Evolutionary conservation across 2,797 vertebrate species (phyloP), one percentile per base, ranked within the genome.

Genomic region (Coregonus suidteri): DNA sequence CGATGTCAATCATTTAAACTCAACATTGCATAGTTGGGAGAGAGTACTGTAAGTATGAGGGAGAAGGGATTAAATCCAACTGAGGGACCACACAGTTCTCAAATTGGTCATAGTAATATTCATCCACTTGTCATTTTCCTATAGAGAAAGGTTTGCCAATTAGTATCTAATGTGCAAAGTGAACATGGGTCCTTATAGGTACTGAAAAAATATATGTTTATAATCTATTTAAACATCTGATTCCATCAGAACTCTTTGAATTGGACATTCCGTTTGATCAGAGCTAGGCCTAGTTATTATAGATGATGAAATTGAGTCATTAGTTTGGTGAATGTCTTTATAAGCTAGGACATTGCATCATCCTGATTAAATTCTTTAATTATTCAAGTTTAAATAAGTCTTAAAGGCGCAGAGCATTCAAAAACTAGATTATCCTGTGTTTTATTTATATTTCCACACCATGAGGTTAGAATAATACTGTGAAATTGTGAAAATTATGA

Each of bases 1-100:
- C 90, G 82, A 87, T 88, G 92, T 93, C 94, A 94, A 88, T 95
- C 93, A 94, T 88, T 85, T 74, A 20, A 88, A 91, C 82, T 87
- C 78, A 74, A 86, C 80, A 80, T 86, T 76, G 76, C 83, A 87
- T 83, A 83, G 86, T 78, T 83, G 81, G 72, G 77, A 82, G 81
- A 75, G 82, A 34, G 85, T 47, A 47, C 9, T 79, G 72, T 78
- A 88, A 89, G 89, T 90, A 88, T 89, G 82, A 86, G 84, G n/a
- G 81, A 73, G 85, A 84, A 47, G 41, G 41, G 41, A 47, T 47
- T 47, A 47, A 9, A 47, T 47, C 41, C 9, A 47, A 47, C 9
- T 47, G 41, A 47, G 41, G 87, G 90, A 47, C 87, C 85, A 83
- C 84, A 87, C 83, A 66, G 64, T 34, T 66, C 64, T 14, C 64